These are phyloP conservation scores for Melanotaenia trifasciata DNA, from an alignment of 2,797 vertebrate species.

Conservation along the genomic window DNA sequence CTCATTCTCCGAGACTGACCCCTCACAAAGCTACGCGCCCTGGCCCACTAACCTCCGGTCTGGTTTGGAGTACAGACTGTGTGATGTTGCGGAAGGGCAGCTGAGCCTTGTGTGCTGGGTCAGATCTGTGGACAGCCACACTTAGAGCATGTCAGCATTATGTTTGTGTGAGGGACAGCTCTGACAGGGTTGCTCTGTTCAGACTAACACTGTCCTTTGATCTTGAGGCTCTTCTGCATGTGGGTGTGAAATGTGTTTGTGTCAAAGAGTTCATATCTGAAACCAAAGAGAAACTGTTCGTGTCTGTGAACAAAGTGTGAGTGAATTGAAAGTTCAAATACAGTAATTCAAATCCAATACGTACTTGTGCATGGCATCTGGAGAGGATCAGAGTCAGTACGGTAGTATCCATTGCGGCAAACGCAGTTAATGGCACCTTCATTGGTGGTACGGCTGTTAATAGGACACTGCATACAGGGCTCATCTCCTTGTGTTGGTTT, in stretches of 20 bases:
- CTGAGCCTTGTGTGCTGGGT: conserved; percentile 57
- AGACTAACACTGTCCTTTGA: conserved; percentile 65
- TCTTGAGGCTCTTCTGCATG: conserved; percentile 52
- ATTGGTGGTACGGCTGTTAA: conserved; percentile 96
- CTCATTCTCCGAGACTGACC: conserved; percentile 62
- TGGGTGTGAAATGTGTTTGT: conserved; percentile 46
- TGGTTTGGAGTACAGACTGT: conserved; percentile 53
- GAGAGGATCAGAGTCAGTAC: conserved; percentile 92
- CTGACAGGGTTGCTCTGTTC: conserved; percentile 71
- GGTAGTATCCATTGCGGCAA: conserved; percentile 94
- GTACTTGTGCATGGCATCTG: conserved; percentile 98
- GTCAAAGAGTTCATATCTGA: conserved; percentile 53
- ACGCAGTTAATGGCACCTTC: conserved; percentile 96
- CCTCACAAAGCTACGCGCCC: conserved; percentile 64
- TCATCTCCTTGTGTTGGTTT: conserved; percentile 96
- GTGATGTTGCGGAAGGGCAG: conserved; percentile 69
- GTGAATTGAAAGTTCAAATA: conserved; percentile 23
- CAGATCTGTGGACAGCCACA: conserved; percentile 65
- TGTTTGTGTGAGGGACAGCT: conserved; percentile 61
- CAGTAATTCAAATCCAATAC: conserved; percentile 60
- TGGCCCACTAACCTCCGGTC: conserved; percentile 77
- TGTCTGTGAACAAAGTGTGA: conserved; percentile 9
- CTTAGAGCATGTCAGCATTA: conserved; percentile 64
- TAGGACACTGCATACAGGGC: conserved; percentile 92
- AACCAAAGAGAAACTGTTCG: conserved; percentile 33